These are phyloP conservation scores for Discoglossus pictus DNA, from an alignment of 2,797 vertebrate species.

Conservation along the genomic window DNA sequence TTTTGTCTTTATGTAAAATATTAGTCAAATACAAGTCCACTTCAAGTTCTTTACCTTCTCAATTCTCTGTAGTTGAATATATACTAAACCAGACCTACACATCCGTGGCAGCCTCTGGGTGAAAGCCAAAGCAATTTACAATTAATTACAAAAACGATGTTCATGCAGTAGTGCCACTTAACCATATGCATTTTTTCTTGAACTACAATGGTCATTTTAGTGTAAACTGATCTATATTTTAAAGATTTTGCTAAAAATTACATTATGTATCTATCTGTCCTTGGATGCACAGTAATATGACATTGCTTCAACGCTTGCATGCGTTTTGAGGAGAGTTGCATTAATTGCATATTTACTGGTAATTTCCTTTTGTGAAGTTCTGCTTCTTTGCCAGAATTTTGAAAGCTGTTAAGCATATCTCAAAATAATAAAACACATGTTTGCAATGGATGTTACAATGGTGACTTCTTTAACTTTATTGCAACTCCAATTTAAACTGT, in stretches of 20 bases:
- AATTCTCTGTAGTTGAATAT: slow-evolving; percentile 1
- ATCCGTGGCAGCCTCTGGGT: slow-evolving; percentile 41
- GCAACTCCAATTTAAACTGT: slow-evolving; percentile 45
- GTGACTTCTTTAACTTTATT: slow-evolving; percentile 46
- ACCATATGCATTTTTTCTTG: no score
- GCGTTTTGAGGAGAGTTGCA: slow-evolving; percentile 28
- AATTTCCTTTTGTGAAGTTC: slow-evolving; percentile 39
- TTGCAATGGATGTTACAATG: slow-evolving; percentile 35
- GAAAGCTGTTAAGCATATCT: slow-evolving; percentile 36
- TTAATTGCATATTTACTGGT: not conserved
- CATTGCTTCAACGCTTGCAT: slow-evolving; percentile 35
- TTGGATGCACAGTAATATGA: slow-evolving; percentile 32
- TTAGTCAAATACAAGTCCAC: slow-evolving; percentile 2
- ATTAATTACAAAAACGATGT: slow-evolving; percentile 50
- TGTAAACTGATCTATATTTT: no score
- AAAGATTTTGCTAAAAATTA: no score
- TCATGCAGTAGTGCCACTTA: slow-evolving; percentile 46
- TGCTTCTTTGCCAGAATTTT: slow-evolving; percentile 16
- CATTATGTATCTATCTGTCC: no score
- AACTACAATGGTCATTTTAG: no score
- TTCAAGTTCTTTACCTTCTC: slow-evolving; percentile 23
- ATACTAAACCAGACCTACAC: slow-evolving; percentile 16
- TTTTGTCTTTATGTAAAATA: no score
- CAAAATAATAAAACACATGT: slow-evolving; percentile 42
- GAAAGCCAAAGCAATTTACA: slow-evolving; percentile 49